A percentile compares a stretch with the other conserved stretches of the same genome.
Evolutionary conservation across 2,113 vertebrate genomes (phyloP).

Genomic region (Psilopogon haemacephalus): DNA sequence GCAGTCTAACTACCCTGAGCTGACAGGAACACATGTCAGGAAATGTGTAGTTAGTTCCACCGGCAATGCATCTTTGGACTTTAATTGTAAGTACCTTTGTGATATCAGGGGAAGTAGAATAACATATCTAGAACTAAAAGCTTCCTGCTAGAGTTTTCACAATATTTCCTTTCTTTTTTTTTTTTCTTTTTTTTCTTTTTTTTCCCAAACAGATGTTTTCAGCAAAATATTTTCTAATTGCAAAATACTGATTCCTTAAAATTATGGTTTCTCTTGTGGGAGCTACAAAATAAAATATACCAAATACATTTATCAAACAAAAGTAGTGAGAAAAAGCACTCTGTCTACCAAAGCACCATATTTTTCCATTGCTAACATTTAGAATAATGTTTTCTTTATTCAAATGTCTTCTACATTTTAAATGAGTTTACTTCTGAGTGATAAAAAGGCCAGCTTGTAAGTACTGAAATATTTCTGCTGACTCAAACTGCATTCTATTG

Average conservation of each 20-base stretch:
- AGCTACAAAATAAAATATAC: neutral
- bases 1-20: neutral
- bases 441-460: neutral
- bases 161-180: constrained; percentile 31
- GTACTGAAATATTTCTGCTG: neutral
- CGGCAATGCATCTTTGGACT: neutral
- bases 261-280: neutral
- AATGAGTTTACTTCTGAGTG: neutral
- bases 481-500: neutral
- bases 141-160: neutral
- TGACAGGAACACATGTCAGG: neutral
- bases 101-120: neutral
- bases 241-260: neutral
- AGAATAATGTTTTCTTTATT: neutral
- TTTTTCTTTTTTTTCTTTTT: constrained; percentile 34
- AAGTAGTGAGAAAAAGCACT: neutral
- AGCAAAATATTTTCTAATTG: neutral
- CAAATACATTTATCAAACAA: neutral
- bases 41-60: constrained; percentile 19
- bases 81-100: constrained; percentile 1
- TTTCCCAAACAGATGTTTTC: neutral
- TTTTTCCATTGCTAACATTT: neutral
- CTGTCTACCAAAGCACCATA: neutral
- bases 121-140: constrained; percentile 35
- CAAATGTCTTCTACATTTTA: neutral